Evolutionary conservation across 2,797 vertebrate species (phyloP).

Genomic region (Tenualosa ilisha): DNA sequence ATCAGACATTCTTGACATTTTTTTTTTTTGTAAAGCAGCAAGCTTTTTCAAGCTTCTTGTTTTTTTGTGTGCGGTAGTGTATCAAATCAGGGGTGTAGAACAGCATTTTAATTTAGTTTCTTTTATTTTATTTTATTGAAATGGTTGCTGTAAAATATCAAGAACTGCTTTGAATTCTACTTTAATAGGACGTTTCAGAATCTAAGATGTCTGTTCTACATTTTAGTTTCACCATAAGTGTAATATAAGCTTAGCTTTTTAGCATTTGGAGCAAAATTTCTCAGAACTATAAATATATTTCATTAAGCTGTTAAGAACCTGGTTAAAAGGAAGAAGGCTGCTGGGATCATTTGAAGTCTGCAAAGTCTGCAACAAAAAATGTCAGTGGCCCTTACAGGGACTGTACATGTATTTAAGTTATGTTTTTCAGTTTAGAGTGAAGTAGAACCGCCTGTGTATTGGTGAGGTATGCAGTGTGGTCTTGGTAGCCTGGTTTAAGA

Average conservation of each 20-base stretch:
- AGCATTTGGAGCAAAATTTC: background rate
- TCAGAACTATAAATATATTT: slow-evolving; percentile 13
- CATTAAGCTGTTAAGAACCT: background rate
- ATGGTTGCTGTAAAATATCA: background rate
- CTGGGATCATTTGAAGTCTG: background rate
- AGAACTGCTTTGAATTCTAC: background rate
- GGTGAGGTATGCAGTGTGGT: slow-evolving; percentile 64
- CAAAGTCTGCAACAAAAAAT: background rate
- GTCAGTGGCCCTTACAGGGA: background rate
- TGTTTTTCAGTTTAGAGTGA: background rate
- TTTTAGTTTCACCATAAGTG: background rate
- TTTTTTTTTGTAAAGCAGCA: background rate
- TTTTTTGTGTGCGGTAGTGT: background rate
- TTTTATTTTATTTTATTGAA: background rate
- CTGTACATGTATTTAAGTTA: background rate
- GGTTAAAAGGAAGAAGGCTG: background rate
- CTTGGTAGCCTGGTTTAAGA: slow-evolving; percentile 63
- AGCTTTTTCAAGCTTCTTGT: background rate
- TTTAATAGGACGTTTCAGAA: background rate
- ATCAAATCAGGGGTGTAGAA: slow-evolving; percentile 13
- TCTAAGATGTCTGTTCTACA: background rate
- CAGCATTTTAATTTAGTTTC: background rate
- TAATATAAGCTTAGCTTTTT: background rate
- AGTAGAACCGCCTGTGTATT: background rate
- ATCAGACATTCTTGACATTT: slow-evolving; percentile 45